Evolutionary conservation across 1,140 invertebrate genomes (phyloP), one percentile per base, ranked within the genome.

Genomic region (Hydropsyche tenuis): DNA sequence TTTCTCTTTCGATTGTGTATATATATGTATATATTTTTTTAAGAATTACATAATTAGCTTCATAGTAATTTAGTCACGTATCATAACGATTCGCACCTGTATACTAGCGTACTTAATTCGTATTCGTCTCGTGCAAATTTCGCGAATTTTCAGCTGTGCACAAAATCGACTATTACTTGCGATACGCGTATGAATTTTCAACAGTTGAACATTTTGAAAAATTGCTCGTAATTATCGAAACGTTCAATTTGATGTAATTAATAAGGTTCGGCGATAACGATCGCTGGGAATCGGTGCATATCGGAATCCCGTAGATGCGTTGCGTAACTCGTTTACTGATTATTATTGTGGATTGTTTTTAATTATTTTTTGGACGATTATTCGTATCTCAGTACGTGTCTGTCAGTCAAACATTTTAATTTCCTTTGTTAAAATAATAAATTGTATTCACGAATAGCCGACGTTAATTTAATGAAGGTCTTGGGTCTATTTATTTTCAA

Each of bases 301-400:
- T 7, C 56, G 23, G 7, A 25, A 25, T 25, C 45, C 12, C 56
- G 23, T 60, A 9, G 20, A 23, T 25, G 25, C 5, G 14, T 60
- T 60, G 14, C 56, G 56, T 14, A 60, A 60, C 45, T 16, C 45
- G 45, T 14, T 14, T 23, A 60, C 48, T 9, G 7, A 18, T 53
- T 53, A 53, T 53, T 53, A 53, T 53, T 20, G 18, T 53, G 48
- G 48, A 53, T 18, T 53, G 16, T 53, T 53, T 53, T 53, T 1
- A 53, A 53, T 53, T 53, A 53, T 18, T 18, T 18, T 20, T 53
- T 2, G 18, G 9, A 37, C 30, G 30, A 37, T 37, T 4, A 4
- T 37, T 37, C 30, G 30, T 4, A 37, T 37, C 3, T 9, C 3
- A 9, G 9, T 37, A 37, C 30, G 3, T 9, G 3, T 37, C 30